A percentile compares a stretch with the other conserved stretches of the same genome.
These are phyloP conservation scores for Eristalis intricaria DNA, from an alignment of 2,888 invertebrate genomes.

Conservation along the genomic window DNA sequence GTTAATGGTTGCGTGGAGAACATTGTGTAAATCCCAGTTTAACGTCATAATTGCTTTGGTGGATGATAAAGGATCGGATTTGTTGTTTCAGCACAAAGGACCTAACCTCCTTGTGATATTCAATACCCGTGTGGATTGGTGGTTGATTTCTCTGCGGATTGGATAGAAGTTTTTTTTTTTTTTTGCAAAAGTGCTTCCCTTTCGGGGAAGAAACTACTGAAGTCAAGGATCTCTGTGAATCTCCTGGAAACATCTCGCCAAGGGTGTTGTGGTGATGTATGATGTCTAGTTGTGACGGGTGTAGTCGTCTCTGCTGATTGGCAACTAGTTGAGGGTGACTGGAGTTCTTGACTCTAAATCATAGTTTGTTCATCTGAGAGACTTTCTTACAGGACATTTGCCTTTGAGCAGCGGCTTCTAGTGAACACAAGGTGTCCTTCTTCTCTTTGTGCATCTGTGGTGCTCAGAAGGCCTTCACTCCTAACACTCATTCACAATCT, in stretches of 20 bases:
- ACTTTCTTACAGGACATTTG: too few relatives aligned
- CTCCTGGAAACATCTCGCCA: not conserved
- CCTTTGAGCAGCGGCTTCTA: too few relatives aligned
- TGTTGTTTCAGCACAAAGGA: constrained; percentile 21
- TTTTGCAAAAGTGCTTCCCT: not conserved
- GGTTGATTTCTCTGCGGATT: constrained; percentile 39
- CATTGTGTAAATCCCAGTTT: constrained; percentile 17
- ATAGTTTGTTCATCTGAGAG: not conserved
- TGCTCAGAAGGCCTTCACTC: too few relatives aligned
- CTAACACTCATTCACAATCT: not conserved
- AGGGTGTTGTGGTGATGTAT: not conserved
- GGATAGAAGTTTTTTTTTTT: not conserved
- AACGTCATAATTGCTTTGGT: constrained; percentile 45
- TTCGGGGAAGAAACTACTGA: not conserved
- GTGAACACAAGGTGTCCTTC: too few relatives aligned
- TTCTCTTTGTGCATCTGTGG: too few relatives aligned
- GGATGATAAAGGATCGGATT: constrained; percentile 25
- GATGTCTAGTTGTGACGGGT: not conserved
- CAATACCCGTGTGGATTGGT: constrained; percentile 44
- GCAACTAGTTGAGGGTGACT: not conserved
- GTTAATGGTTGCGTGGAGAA: not conserved
- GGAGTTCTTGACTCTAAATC: not conserved
- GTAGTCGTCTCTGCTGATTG: not conserved
- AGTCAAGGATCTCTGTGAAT: constrained; percentile 1
- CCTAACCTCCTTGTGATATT: constrained; percentile 32